These are phyloP conservation scores for Eupithecia inturbata DNA, from an alignment of 2,888 invertebrate genomes.

Conservation along the genomic window DNA sequence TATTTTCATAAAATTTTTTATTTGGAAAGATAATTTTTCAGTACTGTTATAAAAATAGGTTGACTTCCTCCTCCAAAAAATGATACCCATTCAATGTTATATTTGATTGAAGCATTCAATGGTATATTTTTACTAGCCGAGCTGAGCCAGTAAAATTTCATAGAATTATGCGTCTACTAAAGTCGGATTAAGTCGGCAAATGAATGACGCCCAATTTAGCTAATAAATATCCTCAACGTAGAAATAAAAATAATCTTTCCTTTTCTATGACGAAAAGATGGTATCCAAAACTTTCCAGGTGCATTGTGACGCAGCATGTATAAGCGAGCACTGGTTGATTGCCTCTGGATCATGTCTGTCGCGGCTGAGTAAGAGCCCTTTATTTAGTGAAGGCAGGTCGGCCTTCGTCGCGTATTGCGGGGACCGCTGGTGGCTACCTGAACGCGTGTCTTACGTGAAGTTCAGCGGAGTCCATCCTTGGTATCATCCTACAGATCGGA, in stretches of 20 bases:
- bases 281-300: constrained; percentile 54
- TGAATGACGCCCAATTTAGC: neutral
- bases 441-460: constrained; percentile 69
- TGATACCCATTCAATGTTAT: neutral
- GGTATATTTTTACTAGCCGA: neutral
- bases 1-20: too few relatives aligned
- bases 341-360: constrained; percentile 70
- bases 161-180: neutral
- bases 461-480: constrained; percentile 67
- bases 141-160: neutral
- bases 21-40: too few relatives aligned
- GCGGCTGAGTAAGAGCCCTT: constrained; percentile 57
- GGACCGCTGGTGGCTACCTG: constrained; percentile 65
- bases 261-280: neutral
- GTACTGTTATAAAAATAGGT: neutral
- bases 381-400: constrained; percentile 55
- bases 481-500: constrained; percentile 57
- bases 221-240: neutral
- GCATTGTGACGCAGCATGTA: constrained; percentile 71
- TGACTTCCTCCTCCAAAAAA: neutral
- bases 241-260: neutral
- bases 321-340: constrained; percentile 72
- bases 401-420: constrained; percentile 73
- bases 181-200: too few relatives aligned
- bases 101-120: neutral